A percentile compares a stretch with the other conserved stretches of the same genome.
phyloP scores from a whole-genome alignment of 2,888 invertebrate genomes.

The Carpatolechia fugitivella region DNA sequence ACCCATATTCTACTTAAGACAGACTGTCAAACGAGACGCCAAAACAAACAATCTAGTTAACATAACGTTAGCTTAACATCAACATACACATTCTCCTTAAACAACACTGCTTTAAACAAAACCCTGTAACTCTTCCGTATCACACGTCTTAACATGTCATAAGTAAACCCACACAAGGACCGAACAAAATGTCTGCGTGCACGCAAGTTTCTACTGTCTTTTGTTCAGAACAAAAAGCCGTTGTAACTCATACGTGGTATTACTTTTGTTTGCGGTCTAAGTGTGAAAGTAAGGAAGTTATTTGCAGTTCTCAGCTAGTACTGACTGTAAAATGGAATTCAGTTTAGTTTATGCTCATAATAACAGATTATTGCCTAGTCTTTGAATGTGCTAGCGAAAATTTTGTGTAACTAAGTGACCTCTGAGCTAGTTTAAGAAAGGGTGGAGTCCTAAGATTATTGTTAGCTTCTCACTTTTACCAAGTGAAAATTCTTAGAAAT shows the following conservation, averaged over 20 bases:
- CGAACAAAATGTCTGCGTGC: slow-evolving; percentile 32
- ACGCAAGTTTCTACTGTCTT: slow-evolving; percentile 48
- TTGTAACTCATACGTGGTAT: slow-evolving; percentile 55
- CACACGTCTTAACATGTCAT: not conserved
- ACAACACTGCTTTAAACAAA: not conserved
- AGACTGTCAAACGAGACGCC: not conserved
- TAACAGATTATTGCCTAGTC: no score
- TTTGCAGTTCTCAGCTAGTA: not conserved
- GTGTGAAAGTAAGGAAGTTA: not conserved
- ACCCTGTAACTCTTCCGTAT: not conserved
- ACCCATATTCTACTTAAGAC: no score
- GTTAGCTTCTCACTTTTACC: no score
- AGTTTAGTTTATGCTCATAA: no score
- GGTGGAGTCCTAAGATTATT: no score
- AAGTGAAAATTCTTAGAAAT: no score
- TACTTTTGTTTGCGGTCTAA: slow-evolving; percentile 34
- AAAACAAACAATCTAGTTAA: no score
- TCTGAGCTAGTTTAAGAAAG: no score
- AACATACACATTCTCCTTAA: no score
- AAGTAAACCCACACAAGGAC: not conserved
- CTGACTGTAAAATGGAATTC: not conserved
- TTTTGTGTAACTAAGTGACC: no score
- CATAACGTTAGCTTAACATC: no score
- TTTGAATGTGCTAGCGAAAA: no score
- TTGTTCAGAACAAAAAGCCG: slow-evolving; percentile 58